phyloP scores from a whole-genome alignment of 2,888 invertebrate genomes.

The Rhagium mordax region DNA sequence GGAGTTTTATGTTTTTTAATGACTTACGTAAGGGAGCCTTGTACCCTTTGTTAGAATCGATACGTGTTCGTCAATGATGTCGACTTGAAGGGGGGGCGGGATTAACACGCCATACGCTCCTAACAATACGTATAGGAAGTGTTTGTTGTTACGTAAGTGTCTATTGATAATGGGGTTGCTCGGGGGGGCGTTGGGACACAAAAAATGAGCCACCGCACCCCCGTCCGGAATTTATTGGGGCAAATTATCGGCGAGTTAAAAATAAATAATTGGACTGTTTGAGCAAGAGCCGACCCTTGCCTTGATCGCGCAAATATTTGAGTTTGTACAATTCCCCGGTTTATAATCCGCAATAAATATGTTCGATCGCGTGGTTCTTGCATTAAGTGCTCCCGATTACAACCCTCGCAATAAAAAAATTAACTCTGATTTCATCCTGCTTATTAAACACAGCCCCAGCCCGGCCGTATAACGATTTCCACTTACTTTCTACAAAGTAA shows the following conservation, averaged over 20 bases:
- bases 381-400: background rate
- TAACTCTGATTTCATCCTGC: background rate
- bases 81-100: background rate
- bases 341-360: background rate
- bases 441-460: too few relatives aligned
- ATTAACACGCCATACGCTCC: background rate
- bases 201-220: background rate
- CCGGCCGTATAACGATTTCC: background rate
- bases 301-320: too few relatives aligned
- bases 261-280: too few relatives aligned
- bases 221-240: background rate
- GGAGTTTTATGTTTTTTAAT: background rate
- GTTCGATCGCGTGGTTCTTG: background rate
- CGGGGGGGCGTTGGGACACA: background rate
- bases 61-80: background rate
- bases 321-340: too few relatives aligned
- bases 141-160: background rate
- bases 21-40: background rate
- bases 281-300: too few relatives aligned
- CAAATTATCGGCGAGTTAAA: background rate
- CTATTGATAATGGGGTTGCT: background rate
- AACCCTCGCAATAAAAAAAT: background rate
- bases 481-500: background rate
- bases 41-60: background rate
- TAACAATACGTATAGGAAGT: background rate